Percentiles rank a stretch among this genome's conserved stretches.
phyloP scores from a whole-genome alignment of 2,113 vertebrate species.

The Barbus barbus region DNA sequence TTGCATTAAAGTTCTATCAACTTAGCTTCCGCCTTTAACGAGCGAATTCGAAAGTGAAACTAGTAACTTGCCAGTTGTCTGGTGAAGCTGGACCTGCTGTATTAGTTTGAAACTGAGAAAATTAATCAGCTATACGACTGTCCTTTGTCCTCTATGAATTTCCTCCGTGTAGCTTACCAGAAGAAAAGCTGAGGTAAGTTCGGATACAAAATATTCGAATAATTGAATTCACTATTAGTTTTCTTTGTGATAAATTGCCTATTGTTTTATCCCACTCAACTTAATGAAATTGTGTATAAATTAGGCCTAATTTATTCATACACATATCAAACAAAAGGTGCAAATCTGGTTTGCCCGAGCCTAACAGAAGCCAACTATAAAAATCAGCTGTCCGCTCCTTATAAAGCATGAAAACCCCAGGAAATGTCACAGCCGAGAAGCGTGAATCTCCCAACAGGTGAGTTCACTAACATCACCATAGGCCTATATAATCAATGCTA shows the following conservation, averaged over 20 bases:
- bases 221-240: background rate
- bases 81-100: background rate
- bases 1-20: too few relatives aligned
- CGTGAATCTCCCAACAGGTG: too few relatives aligned
- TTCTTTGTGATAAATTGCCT: background rate
- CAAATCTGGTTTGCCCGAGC: background rate
- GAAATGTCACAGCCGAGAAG: too few relatives aligned
- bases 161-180: background rate
- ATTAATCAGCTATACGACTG: background rate
- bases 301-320: background rate
- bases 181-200: background rate
- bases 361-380: too few relatives aligned
- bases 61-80: background rate
- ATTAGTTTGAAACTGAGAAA: background rate
- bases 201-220: background rate
- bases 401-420: too few relatives aligned
- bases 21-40: background rate
- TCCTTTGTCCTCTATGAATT: background rate
- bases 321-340: background rate
- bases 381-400: too few relatives aligned
- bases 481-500: too few relatives aligned
- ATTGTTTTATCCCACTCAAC: background rate
- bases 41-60: constrained; percentile 12
- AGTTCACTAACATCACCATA: too few relatives aligned
- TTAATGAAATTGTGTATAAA: background rate